Evolutionary conservation across 2,113 vertebrate genomes (phyloP).

Genomic region (Ameiurus melas): DNA sequence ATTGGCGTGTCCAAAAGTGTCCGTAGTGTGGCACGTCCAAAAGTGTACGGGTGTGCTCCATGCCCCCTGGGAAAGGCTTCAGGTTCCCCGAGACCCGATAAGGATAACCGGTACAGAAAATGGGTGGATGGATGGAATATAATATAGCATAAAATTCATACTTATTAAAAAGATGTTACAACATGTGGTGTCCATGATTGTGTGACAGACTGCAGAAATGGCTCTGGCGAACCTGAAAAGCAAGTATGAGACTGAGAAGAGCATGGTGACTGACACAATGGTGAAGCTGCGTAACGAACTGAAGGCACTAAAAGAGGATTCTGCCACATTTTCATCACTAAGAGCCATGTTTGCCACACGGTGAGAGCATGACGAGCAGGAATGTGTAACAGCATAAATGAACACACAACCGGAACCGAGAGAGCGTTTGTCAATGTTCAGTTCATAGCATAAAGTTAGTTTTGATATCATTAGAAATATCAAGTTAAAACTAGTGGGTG

Average conservation of each 20-base stretch:
- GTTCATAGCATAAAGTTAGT: neutral
- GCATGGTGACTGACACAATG: slow-evolving; percentile 96
- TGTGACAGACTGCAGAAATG: slow-evolving; percentile 87
- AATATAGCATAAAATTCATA: neutral
- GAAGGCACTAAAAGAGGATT: slow-evolving; percentile 95
- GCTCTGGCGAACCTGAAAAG: slow-evolving; percentile 94
- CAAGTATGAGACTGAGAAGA: slow-evolving; percentile 94
- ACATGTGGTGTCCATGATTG: neutral
- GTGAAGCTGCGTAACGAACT: slow-evolving; percentile 95
- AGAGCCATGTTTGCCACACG: slow-evolving; percentile 97
- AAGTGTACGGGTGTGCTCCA: too few species aligned
- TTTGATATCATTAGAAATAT: neutral
- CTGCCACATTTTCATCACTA: slow-evolving; percentile 96
- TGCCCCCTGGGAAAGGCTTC: too few species aligned
- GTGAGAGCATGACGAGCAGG: slow-evolving; percentile 63
- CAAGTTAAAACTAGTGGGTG: neutral
- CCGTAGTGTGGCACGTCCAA: too few species aligned
- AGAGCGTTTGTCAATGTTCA: neutral
- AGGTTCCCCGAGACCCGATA: too few species aligned
- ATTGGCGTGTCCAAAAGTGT: too few species aligned
- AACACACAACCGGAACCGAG: neutral
- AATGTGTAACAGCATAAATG: neutral
- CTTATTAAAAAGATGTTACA: neutral
- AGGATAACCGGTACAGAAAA: too few species aligned
- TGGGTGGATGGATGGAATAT: too few species aligned